phyloP scores from a whole-genome alignment of 2,888 invertebrate species.

The Tachystola acroxantha region DNA sequence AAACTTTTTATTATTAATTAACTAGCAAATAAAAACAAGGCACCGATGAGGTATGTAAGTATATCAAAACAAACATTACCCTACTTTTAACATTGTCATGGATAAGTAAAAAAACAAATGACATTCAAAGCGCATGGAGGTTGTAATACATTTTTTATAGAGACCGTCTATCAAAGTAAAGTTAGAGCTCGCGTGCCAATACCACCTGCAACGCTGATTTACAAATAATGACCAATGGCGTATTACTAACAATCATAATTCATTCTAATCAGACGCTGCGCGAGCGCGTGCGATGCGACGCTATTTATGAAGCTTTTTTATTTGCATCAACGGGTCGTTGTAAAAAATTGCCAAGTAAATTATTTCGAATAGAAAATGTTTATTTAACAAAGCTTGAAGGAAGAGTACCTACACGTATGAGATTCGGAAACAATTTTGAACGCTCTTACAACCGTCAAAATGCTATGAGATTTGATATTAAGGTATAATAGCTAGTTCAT shows the following conservation, averaged over 20 bases:
- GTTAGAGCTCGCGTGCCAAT: slow-evolving; percentile 40
- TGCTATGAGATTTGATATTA: too few relatives aligned
- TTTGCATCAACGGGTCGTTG: not conserved
- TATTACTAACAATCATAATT: slow-evolving; percentile 53
- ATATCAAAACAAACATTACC: too few relatives aligned
- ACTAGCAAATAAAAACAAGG: too few relatives aligned
- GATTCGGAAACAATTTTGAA: too few relatives aligned
- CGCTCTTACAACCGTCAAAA: too few relatives aligned
- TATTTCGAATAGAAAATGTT: too few relatives aligned
- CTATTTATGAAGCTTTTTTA: slow-evolving; percentile 20
- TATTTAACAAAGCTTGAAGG: too few relatives aligned
- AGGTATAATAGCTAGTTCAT: too few relatives aligned
- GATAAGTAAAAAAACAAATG: not conserved
- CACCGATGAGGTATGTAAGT: too few relatives aligned
- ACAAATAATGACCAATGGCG: slow-evolving; percentile 64
- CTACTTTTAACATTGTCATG: too few relatives aligned
- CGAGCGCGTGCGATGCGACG: slow-evolving; percentile 26
- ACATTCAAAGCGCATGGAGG: not conserved
- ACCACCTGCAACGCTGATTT: slow-evolving; percentile 52
- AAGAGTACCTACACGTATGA: too few relatives aligned
- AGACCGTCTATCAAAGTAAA: slow-evolving; percentile 9
- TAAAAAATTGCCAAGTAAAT: not conserved
- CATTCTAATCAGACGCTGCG: slow-evolving; percentile 48
- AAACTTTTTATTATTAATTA: too few relatives aligned
- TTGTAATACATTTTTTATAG: slow-evolving; percentile 8